Evolutionary conservation across 2,113 vertebrate genomes (phyloP).

Genomic region (Bubalus kerabau): DNA sequence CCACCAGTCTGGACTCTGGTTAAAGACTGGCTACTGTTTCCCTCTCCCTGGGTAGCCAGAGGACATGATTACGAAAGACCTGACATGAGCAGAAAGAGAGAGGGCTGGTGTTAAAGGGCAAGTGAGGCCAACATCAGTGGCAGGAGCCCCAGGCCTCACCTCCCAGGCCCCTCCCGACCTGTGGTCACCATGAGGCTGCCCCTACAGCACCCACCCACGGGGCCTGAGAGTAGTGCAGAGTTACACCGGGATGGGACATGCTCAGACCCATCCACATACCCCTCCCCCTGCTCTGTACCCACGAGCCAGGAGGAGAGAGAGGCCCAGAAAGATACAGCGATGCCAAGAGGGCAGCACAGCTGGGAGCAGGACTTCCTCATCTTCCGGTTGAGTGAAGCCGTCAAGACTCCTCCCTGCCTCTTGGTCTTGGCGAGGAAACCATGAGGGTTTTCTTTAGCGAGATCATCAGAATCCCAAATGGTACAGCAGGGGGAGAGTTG

Average conservation of each 20-base stretch:
- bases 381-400: neutral
- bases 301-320: neutral
- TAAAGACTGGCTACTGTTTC: no score
- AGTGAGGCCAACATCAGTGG: neutral
- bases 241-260: neutral
- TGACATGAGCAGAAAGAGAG: neutral
- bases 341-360: neutral
- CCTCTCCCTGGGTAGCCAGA: neutral
- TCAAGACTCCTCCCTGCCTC: neutral
- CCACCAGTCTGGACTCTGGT: neutral
- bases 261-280: no score
- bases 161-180: accelerated
- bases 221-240: neutral
- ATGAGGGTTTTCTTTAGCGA: neutral
- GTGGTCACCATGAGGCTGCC: no score
- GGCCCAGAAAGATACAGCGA: neutral
- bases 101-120: neutral
- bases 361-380: neutral
- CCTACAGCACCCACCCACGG: neutral
- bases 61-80: neutral
- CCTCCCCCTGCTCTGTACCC: neutral
- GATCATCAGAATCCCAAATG: neutral
- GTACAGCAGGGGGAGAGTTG: neutral
- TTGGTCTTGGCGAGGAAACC: neutral
- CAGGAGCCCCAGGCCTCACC: neutral